These are phyloP conservation scores for Eptesicus fuscus DNA, from an alignment of 2,113 vertebrate genomes.

Conservation along the genomic window DNA sequence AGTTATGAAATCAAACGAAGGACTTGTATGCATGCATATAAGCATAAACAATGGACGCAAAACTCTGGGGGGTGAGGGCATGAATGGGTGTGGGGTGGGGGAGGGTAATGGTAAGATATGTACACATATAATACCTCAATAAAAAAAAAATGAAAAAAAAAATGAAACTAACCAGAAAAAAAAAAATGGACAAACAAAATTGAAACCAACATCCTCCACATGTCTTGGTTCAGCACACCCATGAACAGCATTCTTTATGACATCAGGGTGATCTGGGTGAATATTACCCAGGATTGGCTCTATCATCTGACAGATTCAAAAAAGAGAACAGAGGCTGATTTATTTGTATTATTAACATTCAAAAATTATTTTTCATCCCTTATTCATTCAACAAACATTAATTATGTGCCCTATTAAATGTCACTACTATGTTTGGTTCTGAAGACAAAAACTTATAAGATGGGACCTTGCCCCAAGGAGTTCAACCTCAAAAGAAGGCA, in stretches of 20 bases:
- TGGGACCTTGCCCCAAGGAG: neutral
- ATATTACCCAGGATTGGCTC: neutral
- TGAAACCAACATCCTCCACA: neutral
- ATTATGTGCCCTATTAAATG: neutral
- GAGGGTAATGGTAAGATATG: too few species aligned
- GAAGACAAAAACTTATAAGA: neutral
- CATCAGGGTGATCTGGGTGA: neutral
- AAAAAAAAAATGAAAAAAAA: too few species aligned
- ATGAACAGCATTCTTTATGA: neutral
- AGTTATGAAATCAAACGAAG: too few species aligned
- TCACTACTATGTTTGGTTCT: neutral
- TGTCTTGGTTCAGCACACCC: neutral
- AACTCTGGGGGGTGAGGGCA: too few species aligned
- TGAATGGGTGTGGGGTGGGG: too few species aligned
- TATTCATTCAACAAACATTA: constrained; percentile 29
- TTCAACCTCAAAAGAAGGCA: neutral
- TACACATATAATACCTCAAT: too few species aligned
- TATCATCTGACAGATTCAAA: neutral
- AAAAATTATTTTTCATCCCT: neutral
- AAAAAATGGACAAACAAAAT: neutral
- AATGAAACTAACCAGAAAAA: too few species aligned
- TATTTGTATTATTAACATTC: neutral
- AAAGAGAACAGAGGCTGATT: neutral
- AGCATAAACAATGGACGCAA: too few species aligned
- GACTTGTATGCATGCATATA: too few species aligned